phyloP scores from a whole-genome alignment of 2,797 vertebrate species.

The Crocodylus rhombifer region DNA sequence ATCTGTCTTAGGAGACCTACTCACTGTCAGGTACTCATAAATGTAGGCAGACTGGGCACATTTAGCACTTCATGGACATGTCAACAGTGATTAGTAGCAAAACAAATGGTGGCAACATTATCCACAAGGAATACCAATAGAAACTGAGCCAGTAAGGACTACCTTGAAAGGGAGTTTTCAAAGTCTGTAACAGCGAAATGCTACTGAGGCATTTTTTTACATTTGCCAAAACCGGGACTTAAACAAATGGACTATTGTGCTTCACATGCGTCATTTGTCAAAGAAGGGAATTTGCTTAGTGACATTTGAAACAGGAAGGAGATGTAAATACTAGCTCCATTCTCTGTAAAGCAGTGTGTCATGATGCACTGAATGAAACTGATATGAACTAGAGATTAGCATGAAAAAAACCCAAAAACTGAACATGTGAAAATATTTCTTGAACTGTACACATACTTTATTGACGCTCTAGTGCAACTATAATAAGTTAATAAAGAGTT shows the following conservation, averaged over 20 bases:
- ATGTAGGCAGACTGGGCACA: not conserved
- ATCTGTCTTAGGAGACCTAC: not conserved
- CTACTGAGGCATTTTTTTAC: too few species aligned
- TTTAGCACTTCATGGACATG: not conserved
- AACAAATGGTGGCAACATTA: not conserved
- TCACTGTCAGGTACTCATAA: not conserved
- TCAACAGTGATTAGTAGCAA: conserved; percentile 1
- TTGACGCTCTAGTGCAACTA: not conserved
- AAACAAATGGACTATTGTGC: not conserved
- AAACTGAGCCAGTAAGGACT: not conserved
- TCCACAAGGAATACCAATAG: conserved; percentile 4
- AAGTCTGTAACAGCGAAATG: too few species aligned
- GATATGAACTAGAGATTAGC: not conserved
- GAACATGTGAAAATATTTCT: not conserved
- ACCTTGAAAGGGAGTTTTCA: conserved; percentile 5
- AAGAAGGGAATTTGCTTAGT: not conserved
- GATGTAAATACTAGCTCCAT: not conserved
- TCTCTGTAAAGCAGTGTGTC: not conserved
- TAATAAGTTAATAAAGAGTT: not conserved
- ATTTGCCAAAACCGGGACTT: not conserved
- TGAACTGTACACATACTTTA: not conserved
- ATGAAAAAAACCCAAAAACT: not conserved
- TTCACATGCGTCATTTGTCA: not conserved
- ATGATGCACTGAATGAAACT: not conserved
- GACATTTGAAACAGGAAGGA: not conserved